A percentile compares a stretch with the other conserved stretches of the same genome.
Conservation (phyloP, 2,797 vertebrate genomes). For the Takifugu ocellatus region DNA sequence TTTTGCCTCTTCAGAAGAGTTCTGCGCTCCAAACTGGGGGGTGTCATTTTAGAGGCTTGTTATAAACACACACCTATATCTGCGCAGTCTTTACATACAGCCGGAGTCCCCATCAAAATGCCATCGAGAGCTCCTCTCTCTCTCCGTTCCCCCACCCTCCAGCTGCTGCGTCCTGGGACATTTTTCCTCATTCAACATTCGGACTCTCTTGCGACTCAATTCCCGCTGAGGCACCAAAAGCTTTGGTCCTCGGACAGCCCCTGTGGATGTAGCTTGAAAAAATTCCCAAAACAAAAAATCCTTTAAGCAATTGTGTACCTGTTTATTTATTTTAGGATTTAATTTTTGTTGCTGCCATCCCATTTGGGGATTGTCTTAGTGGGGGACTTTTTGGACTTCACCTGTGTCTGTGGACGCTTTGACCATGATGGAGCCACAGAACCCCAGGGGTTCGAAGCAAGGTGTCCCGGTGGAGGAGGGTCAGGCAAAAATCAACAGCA, state of each 20-base stretch:
- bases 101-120: neutral
- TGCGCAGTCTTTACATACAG: too few species aligned
- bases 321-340: neutral
- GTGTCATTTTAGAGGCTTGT: too few species aligned
- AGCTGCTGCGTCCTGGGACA: slow-evolving; percentile 25
- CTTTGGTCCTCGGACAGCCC: slow-evolving; percentile 13
- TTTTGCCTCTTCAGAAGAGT: too few species aligned
- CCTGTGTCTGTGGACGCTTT: neutral
- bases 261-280: neutral
- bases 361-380: neutral
- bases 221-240: slow-evolving; percentile 15
- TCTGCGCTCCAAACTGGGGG: too few species aligned
- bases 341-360: neutral
- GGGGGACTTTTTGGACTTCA: neutral
- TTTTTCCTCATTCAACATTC: slow-evolving; percentile 14
- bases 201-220: slow-evolving; percentile 21
- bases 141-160: slow-evolving; percentile 5
- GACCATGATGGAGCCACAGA: slow-evolving; percentile 53
- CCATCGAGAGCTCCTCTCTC: neutral
- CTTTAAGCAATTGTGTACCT: neutral
- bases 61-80: too few species aligned
- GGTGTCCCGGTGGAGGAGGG: neutral
- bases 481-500: slow-evolving; percentile 1
- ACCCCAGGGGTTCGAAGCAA: neutral
- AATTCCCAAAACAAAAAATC: neutral